These are phyloP conservation scores for Amphimedon queenslandica DNA, from an alignment of 37 sponge, comb jelly and placozoan species.

Conservation along the genomic window DNA sequence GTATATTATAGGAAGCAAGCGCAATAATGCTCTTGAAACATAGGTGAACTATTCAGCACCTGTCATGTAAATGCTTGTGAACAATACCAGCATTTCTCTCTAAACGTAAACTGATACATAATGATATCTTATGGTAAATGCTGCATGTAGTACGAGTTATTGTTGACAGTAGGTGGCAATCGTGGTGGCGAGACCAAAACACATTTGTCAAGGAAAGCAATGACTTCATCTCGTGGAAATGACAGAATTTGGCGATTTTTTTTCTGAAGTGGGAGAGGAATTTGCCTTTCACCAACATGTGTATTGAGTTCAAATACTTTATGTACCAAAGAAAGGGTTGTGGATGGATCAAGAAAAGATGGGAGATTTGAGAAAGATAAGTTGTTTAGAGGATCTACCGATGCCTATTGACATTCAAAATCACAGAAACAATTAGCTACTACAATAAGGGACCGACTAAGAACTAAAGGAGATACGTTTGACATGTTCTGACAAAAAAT, in stretches of 20 bases:
- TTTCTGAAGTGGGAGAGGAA: background rate
- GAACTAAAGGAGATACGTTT: background rate
- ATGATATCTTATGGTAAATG: background rate
- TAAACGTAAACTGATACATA: background rate
- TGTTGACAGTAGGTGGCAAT: background rate
- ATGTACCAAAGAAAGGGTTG: background rate
- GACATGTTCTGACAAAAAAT: background rate
- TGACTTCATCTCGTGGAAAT: background rate
- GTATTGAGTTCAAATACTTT: slow-evolving; percentile 4
- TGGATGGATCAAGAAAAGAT: background rate
- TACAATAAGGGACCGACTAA: background rate
- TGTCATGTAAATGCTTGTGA: background rate
- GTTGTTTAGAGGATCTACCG: background rate
- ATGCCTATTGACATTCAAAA: background rate
- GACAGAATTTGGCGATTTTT: slow-evolving; percentile 1
- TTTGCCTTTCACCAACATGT: background rate
- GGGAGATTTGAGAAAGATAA: background rate
- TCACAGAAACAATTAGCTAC: background rate
- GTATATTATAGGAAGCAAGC: background rate
- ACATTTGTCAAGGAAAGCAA: background rate
- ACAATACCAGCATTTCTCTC: background rate
- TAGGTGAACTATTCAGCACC: background rate
- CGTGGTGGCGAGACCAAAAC: background rate
- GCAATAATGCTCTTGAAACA: background rate
- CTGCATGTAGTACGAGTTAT: background rate